phyloP scores from a whole-genome alignment of 2,113 vertebrate species.

The Cyprinus carpio region DNA sequence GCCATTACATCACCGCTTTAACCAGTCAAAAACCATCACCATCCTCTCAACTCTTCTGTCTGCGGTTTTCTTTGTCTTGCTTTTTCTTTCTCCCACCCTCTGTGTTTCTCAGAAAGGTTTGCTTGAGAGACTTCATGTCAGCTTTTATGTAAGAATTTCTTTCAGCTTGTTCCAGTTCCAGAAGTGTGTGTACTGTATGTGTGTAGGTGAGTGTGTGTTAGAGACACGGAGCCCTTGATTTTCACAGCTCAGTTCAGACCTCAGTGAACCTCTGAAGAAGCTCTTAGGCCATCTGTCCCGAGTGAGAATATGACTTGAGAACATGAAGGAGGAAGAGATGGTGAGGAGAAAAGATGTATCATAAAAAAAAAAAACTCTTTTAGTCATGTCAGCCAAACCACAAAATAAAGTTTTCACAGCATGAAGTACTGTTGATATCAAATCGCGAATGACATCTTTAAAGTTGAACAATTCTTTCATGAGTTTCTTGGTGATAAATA shows the following conservation, averaged over 20 bases:
- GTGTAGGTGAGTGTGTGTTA: slow-evolving; percentile 26
- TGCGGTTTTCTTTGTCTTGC: neutral
- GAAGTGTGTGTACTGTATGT: slow-evolving; percentile 21
- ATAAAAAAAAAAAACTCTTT: neutral
- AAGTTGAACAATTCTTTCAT: neutral
- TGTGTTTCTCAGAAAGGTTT: slow-evolving; percentile 56
- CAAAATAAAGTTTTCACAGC: neutral
- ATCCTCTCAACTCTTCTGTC: neutral
- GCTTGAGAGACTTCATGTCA: slow-evolving; percentile 43
- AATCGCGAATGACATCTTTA: neutral
- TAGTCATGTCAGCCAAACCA: neutral
- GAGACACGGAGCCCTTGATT: slow-evolving; percentile 21
- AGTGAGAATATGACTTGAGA: slow-evolving; percentile 27
- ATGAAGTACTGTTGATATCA: neutral
- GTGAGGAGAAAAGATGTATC: neutral
- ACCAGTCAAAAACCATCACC: slow-evolving; percentile 7
- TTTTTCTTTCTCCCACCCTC: neutral
- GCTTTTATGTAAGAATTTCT: slow-evolving; percentile 41
- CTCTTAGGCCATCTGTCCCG: slow-evolving; percentile 15
- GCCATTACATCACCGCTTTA: slow-evolving; percentile 10
- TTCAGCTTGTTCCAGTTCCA: slow-evolving; percentile 30
- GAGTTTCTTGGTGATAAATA: neutral
- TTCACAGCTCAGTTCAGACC: slow-evolving; percentile 40
- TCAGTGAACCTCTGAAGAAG: slow-evolving; percentile 17
- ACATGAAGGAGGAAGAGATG: neutral